Evolutionary conservation across 2,797 vertebrate genomes (phyloP).

Genomic region (Microchirus variegatus): DNA sequence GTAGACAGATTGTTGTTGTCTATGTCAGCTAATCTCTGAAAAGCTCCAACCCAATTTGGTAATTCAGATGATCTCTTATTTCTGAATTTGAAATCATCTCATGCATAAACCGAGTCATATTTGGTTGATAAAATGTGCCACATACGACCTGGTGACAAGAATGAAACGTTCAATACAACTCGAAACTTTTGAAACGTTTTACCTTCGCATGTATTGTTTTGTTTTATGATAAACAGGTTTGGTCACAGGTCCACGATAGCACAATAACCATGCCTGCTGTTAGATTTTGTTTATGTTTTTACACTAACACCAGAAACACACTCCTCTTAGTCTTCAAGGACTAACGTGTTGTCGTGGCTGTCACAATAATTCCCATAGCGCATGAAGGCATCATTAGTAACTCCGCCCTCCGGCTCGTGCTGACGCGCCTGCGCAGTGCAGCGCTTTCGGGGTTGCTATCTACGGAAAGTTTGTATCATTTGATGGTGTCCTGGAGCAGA

Average conservation of each 20-base stretch:
- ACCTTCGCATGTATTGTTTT: neutral
- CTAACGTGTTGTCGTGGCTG: neutral
- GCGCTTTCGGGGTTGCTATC: constrained; percentile 16
- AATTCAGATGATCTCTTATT: too few species aligned
- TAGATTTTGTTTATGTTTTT: neutral
- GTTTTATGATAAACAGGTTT: neutral
- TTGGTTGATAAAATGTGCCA: too few species aligned
- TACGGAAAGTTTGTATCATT: constrained; percentile 73
- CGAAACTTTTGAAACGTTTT: neutral
- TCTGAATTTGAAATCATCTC: too few species aligned
- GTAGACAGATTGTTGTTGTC: too few species aligned
- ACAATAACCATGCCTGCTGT: neutral
- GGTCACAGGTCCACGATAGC: too few species aligned
- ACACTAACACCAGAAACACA: too few species aligned
- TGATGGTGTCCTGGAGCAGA: constrained; percentile 17
- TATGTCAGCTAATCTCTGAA: too few species aligned
- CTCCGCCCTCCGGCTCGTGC: constrained; percentile 38
- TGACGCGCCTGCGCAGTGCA: constrained; percentile 58
- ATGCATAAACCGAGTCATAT: too few species aligned
- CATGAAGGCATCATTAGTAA: constrained; percentile 34
- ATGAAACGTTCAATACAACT: too few species aligned
- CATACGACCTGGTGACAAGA: too few species aligned
- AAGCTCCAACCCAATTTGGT: too few species aligned
- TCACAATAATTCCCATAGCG: neutral
- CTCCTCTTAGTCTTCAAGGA: too few species aligned